Evolutionary conservation across 1,140 invertebrate species (phyloP), one percentile per base, ranked within the genome.

Genomic region (Telenomus remus): DNA sequence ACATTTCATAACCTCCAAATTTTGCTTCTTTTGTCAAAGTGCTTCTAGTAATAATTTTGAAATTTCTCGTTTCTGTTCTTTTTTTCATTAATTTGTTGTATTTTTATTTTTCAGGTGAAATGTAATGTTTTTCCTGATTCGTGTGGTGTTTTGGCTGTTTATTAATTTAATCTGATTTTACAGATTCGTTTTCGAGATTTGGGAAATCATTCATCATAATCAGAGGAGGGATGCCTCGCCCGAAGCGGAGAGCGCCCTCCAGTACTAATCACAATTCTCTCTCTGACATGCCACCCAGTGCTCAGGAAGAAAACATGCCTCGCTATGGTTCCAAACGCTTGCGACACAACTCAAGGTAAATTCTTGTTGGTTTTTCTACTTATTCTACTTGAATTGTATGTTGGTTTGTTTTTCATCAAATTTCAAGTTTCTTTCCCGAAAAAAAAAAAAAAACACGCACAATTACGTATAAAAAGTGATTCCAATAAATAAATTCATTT

Each of bases 181-280:
- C 37, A 55, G 34, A 50, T 49, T 49, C 19, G 6, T 37, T 50
- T 44, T 37, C 34, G 46, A 51, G 14, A 69, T 55, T 68, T 66
- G 48, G 48, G 60, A 64, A 69, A 70, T 65, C 37, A 50, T 71
- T 76, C 70, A 50, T 12, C 43, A 60, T 57, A 66, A 68, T 76
- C 77, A 65, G 76, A 75, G 81, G 81, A 85, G 86, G 86, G 84
- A 88, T 88, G 87, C 87, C 87, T 87, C 87, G 87, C 80, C 85
- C 84, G 64, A 88, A 88, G 81, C 85, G 87, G 79, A 87, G 85
- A 86, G 87, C 84, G 76, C 83, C 86, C 82, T 85, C 86, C 78
- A 86, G 80, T 80, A 87, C 87, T 73, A 88, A 87, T 76, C 83
- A 85, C 72, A 82, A 85, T 63, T 78, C 85, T 4, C 47, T 81